Evolutionary conservation across 2,888 invertebrate genomes (phyloP).

Genomic region (Chaetogeoica ovagalla): DNA sequence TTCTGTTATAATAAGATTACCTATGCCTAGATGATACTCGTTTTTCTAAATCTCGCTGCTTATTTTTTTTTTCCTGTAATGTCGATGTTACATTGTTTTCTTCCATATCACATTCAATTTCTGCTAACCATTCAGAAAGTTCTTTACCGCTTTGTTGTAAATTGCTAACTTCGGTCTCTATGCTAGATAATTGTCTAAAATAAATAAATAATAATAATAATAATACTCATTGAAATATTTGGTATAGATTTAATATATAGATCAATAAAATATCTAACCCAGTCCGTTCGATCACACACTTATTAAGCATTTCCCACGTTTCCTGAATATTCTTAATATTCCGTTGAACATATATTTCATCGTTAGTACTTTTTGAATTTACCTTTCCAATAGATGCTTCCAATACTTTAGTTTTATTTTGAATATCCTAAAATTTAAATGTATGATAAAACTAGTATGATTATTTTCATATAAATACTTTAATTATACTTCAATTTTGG

Average conservation of each 20-base stretch:
- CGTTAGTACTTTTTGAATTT: constrained; percentile 13
- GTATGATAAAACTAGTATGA: not conserved
- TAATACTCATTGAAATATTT: not conserved
- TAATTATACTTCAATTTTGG: constrained; percentile 38
- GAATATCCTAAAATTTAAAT: constrained; percentile 33
- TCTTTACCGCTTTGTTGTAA: constrained; percentile 47
- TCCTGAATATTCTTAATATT: constrained; percentile 37
- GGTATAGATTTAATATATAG: not conserved
- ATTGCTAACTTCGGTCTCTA: constrained; percentile 41
- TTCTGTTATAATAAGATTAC: not conserved
- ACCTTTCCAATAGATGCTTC: constrained; percentile 30
- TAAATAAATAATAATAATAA: not conserved
- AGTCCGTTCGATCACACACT: constrained; percentile 41
- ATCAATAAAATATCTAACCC: constrained; percentile 30
- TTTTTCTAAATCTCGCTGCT: constrained; percentile 44
- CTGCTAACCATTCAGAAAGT: constrained; percentile 51
- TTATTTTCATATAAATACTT: not conserved
- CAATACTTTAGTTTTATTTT: constrained; percentile 25
- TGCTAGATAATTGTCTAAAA: constrained; percentile 43
- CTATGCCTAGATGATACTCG: constrained; percentile 47
- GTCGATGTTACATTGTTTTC: constrained; percentile 32
- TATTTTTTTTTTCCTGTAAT: constrained; percentile 48
- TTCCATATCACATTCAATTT: constrained; percentile 51
- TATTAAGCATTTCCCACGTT: constrained; percentile 43
- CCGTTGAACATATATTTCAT: constrained; percentile 31